phyloP scores from a whole-genome alignment of 2,113 vertebrate genomes.

The Leucosticte australis region DNA sequence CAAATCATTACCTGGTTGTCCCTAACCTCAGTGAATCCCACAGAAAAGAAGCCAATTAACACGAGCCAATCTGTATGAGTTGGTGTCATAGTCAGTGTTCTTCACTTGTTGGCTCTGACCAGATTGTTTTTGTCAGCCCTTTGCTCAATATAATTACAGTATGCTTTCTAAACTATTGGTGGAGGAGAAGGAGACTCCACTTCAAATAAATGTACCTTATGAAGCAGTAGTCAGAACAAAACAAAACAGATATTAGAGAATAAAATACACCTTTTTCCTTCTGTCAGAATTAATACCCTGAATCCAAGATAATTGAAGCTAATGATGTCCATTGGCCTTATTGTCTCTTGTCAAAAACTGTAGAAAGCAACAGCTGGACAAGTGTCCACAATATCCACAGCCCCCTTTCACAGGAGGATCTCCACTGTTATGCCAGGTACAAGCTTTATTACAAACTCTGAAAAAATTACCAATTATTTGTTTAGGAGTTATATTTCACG shows the following conservation, averaged over 20 bases:
- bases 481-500: neutral
- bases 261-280: neutral
- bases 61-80: neutral
- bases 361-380: neutral
- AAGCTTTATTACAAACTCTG: neutral
- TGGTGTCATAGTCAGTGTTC: neutral
- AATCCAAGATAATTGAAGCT: neutral
- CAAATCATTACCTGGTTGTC: neutral
- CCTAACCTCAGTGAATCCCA: neutral
- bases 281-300: neutral
- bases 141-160: neutral
- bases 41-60: neutral
- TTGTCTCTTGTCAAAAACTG: neutral
- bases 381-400: neutral
- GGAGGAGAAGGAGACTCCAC: neutral
- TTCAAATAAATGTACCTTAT: neutral
- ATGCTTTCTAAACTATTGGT: neutral
- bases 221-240: neutral
- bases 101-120: neutral
- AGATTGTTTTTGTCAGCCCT: neutral
- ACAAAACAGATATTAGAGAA: neutral
- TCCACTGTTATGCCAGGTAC: neutral
- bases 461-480: neutral
- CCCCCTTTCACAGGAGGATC: neutral
- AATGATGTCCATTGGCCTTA: neutral